Base-by-base conservation (phyloP, 2,113 vertebrate genomes). In the Trinectes maculatus region DNA sequence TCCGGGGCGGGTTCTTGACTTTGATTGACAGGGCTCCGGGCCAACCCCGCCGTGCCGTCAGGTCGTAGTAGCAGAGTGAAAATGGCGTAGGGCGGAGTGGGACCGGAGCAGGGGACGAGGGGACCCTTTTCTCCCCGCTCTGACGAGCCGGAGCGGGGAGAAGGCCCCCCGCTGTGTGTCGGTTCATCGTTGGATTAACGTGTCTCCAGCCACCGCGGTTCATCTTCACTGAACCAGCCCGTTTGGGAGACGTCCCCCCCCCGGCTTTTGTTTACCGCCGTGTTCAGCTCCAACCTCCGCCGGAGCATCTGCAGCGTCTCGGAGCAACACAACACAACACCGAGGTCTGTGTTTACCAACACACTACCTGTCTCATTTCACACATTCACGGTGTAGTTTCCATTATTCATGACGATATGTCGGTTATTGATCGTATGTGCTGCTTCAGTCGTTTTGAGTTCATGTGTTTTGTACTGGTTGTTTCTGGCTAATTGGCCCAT, bases 211-310 rank as follows among this genome's bases (percentile, higher is more conserved):
- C 8, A 10, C 22, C 11, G 39, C 12, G 25, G 43, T 6, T 29
- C 1, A 12, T 24, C 19, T 36, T 0, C 4, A 5, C 11, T 13
- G 21, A 29, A 19, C 1, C 15, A 53, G 46, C 1, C 46, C 46
- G 51, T 37, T 40, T 22, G 19, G 43, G 22, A 25, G 52, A 43
- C n/a, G n/a, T n/a, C 37, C 15, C n/a, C n/a, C 47, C 25, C 31
- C 62, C 12, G 67, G 87, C 78, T 80, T 85, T 87, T 89, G 85
- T 87, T 89, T 89, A n/a, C n/a, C n/a, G n/a, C n/a, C n/a, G n/a
- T n/a, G n/a, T n/a, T n/a, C n/a, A 64, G 83, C 83, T 51, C 33
- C 8, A 26, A 53, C 26, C 60, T 25, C 59, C 8, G 57, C 24
- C 59, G 57, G 57, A 71, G 71, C 56, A 51, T 83, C 63, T 3